Base-by-base conservation (phyloP, 2,888 invertebrate genomes). In the Cerastoderma edule region DNA sequence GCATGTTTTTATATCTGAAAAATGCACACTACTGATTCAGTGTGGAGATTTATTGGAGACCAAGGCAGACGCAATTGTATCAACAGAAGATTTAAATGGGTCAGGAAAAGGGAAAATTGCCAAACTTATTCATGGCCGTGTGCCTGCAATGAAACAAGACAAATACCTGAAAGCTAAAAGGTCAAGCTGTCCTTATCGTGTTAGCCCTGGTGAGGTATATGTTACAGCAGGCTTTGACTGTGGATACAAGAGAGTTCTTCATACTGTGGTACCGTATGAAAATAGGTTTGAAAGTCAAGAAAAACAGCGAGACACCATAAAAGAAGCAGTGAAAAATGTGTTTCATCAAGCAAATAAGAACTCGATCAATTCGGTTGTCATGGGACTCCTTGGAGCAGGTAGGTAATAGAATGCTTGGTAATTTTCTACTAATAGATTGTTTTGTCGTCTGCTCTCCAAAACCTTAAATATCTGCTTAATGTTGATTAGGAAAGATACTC, bases 191-290 rank as follows among this genome's bases (percentile, higher is more conserved):
- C 1, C 24, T n/a, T n/a, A 0, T 32, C 6, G 13, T 39, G 39
- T 24, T 22, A 22, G 39, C n/a, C 8, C 39, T 39, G 39, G 60
- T 16, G 60, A 39, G 22, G 60, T 60, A 8, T 24, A 39, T 35
- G n/a, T 4, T 39, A 22, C 39, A 60, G 2, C 22, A 10, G 67
- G 53, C 2, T 53, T 24, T 53, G 53, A 10, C 5, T 53, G 24
- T 53, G 53, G 53, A n/a, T 67, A 39, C 19, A 4, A 16, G 1
- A 27, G 19, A 28, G 28, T 60, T 35, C 50, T 70, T 0, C 70
- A 63, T 63, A 39, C 60, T 39, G 60, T 60, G 1, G n/a, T 60
- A 27, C 60, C 60, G 22, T 35, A 60, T 60, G 60, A 60, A 22
- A 35, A 22, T 22, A 22, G 60, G 39, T 22, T 8, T 24, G 2